These are phyloP conservation scores for Cyrtodaria siliqua DNA, from an alignment of 2,888 invertebrate species.

Conservation along the genomic window DNA sequence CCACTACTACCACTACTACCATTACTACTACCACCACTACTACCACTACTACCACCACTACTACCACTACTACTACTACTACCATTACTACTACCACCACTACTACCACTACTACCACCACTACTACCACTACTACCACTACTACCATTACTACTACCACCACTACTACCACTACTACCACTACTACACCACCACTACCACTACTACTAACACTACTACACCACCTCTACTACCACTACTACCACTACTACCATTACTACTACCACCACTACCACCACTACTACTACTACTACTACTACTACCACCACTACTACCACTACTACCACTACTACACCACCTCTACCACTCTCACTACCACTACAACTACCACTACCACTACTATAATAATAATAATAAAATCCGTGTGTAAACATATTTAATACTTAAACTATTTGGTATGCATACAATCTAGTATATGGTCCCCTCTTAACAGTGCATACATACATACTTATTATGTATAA, in stretches of 20 bases:
- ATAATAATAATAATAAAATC: neutral
- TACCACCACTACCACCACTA: slow-evolving; percentile 7
- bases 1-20: neutral
- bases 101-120: slow-evolving; percentile 5
- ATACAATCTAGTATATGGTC: too few relatives aligned
- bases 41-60: neutral
- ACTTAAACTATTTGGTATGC: too few relatives aligned
- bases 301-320: slow-evolving; percentile 6
- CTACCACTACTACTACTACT: slow-evolving; percentile 10
- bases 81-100: slow-evolving; percentile 4
- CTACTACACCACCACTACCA: too few relatives aligned
- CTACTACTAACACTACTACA: too few relatives aligned
- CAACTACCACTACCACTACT: slow-evolving; percentile 2
- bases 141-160: neutral
- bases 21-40: slow-evolving; percentile 14
- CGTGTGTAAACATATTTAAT: too few relatives aligned
- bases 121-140: slow-evolving; percentile 1
- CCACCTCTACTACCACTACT: slow-evolving; percentile 1
- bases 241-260: slow-evolving; percentile 7
- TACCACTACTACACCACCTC: too few relatives aligned
- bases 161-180: slow-evolving; percentile 12
- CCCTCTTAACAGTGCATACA: too few relatives aligned
- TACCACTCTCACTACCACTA: slow-evolving; percentile 2
- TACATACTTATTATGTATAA: too few relatives aligned
- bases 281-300: slow-evolving; percentile 4